phyloP scores from a whole-genome alignment of 2,888 invertebrate species.

The Apodemia duryi region DNA sequence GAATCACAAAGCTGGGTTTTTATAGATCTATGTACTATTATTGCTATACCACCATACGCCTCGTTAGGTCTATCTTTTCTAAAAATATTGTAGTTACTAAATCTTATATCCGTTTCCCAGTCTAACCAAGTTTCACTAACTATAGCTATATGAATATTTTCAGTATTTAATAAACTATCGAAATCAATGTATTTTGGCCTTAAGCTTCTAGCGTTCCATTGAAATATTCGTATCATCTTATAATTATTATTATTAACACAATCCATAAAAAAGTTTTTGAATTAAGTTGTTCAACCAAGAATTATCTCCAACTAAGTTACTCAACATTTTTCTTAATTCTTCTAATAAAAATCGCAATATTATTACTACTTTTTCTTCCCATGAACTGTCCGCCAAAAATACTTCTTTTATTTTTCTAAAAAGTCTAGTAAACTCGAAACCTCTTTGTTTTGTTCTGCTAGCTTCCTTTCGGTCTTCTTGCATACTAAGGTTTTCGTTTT shows the following conservation, averaged over 20 bases:
- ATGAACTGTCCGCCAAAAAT: neutral
- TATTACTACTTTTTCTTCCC: neutral
- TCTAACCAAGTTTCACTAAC: conserved; percentile 9
- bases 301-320: neutral
- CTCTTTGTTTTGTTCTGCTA: neutral
- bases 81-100: neutral
- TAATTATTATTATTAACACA: neutral
- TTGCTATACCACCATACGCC: neutral
- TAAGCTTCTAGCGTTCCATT: conserved; percentile 11
- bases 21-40: neutral
- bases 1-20: neutral
- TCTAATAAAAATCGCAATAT: neutral
- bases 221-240: neutral
- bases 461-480: neutral
- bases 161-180: neutral
- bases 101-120: conserved; percentile 4
- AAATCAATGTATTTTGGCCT: neutral
- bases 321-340: neutral
- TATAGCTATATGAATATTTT: neutral
- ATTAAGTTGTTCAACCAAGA: neutral
- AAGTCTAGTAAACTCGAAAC: neutral
- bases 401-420: neutral
- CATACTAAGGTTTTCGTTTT: neutral
- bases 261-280: neutral
- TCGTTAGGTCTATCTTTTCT: neutral